Conservation (phyloP, 2,888 invertebrate genomes). For the Parthenolecanium corni region DNA sequence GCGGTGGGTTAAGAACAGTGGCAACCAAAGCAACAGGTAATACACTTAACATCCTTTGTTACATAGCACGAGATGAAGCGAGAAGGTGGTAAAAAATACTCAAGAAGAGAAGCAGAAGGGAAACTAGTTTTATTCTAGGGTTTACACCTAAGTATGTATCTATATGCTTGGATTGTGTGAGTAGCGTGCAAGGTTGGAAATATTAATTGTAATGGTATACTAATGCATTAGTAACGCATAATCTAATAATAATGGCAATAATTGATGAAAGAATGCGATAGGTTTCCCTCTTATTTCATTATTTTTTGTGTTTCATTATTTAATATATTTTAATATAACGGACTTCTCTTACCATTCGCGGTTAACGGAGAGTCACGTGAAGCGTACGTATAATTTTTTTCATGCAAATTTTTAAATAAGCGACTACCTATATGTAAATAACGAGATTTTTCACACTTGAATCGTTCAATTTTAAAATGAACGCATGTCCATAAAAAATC, state of each 20-base stretch:
- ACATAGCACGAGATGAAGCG: not conserved
- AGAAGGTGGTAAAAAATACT: too few species aligned
- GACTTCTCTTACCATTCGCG: not conserved
- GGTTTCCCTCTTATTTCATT: conserved; percentile 9
- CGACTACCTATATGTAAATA: not conserved
- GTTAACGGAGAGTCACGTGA: not conserved
- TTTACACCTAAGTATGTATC: conserved; percentile 2
- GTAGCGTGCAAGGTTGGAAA: conserved; percentile 26
- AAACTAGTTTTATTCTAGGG: conserved; percentile 23
- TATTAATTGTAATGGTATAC: conserved; percentile 24
- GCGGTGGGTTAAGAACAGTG: conserved; percentile 7
- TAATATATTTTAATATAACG: not conserved
- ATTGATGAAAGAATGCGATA: conserved; percentile 28
- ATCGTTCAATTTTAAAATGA: too few species aligned
- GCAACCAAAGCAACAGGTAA: conserved; percentile 22
- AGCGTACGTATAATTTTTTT: not conserved
- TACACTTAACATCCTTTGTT: conserved; percentile 19
- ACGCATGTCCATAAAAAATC: too few species aligned
- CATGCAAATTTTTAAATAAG: not conserved
- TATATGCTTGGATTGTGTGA: conserved; percentile 17
- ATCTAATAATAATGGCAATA: conserved; percentile 28
- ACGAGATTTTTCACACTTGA: not conserved
- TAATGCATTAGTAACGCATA: conserved; percentile 29
- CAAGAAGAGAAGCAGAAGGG: conserved; percentile 2
- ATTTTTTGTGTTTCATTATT: not conserved